phyloP scores from a whole-genome alignment of 2,113 vertebrate genomes.

The Narcine bancroftii region DNA sequence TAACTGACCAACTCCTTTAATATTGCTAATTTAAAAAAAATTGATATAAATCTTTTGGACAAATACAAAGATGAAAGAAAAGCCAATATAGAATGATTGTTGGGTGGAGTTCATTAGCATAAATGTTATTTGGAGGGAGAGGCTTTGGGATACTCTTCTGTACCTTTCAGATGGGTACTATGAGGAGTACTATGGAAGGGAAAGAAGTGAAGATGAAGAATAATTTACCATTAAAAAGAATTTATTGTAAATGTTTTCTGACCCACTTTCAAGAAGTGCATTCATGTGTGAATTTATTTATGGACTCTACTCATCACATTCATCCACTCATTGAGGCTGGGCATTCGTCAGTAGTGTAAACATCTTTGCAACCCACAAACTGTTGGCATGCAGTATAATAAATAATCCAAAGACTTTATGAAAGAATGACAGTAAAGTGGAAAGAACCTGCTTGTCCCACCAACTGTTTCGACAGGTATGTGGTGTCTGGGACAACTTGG shows the following conservation, averaged over 20 bases:
- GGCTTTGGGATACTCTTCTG: background rate
- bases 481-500: background rate
- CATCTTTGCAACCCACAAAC: background rate
- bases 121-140: background rate
- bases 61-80: background rate
- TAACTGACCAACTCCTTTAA: background rate
- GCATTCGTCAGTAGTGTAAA: background rate
- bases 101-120: background rate
- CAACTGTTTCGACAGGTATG: background rate
- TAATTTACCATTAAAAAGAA: background rate
- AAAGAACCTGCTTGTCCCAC: background rate
- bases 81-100: background rate
- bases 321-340: background rate
- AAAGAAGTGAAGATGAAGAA: background rate
- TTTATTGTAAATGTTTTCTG: background rate
- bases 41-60: background rate
- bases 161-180: background rate
- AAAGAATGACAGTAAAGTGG: slow-evolving; percentile 22
- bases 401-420: background rate
- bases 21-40: background rate
- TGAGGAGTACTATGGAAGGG: background rate
- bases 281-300: slow-evolving; percentile 17
- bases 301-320: background rate
- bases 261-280: background rate
- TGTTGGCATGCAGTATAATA: background rate